Percentiles rank a stretch among this genome's conserved stretches.
Conservation (phyloP, 1,140 invertebrate genomes). For the Drosophila kurseongensis region DNA sequence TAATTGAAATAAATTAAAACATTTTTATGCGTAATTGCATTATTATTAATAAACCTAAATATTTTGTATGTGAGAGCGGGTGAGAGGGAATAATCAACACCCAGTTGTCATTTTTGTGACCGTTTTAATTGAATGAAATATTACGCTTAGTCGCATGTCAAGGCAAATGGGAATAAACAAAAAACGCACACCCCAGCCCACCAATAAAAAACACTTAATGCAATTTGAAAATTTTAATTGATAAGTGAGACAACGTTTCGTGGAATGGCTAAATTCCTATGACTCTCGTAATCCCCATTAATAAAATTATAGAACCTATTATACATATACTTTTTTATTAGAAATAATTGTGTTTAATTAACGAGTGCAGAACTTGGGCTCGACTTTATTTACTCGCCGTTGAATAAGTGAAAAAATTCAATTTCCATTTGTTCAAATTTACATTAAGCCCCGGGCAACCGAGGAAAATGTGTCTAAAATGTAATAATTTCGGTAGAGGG, state of each 20-base stretch:
- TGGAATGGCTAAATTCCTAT: conserved; percentile 57
- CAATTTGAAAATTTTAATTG: conserved; percentile 80
- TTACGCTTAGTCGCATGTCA: conserved; percentile 67
- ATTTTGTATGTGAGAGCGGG: conserved; percentile 55
- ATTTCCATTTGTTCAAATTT: conserved; percentile 75
- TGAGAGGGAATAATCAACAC: conserved; percentile 29
- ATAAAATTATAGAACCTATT: conserved; percentile 67
- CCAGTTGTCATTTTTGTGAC: conserved; percentile 48
- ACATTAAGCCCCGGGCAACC: conserved; percentile 48
- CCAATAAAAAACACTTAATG: conserved; percentile 65
- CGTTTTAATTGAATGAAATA: conserved; percentile 81
- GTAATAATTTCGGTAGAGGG: conserved; percentile 50
- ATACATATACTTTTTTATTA: conserved; percentile 55
- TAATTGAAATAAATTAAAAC: conserved; percentile 84
- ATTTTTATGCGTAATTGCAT: conserved; percentile 84
- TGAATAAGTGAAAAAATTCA: conserved; percentile 35
- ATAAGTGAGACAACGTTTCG: conserved; percentile 67
- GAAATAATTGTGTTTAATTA: conserved; percentile 56
- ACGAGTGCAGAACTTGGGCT: conserved; percentile 5
- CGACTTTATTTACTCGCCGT: conserved; percentile 2
- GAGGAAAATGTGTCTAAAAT: conserved; percentile 47
- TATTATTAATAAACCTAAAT: conserved; percentile 84
- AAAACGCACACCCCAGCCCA: conserved; percentile 1
- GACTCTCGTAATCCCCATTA: conserved; percentile 69
- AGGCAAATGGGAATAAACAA: conserved; percentile 37